phyloP scores from a whole-genome alignment of 2,113 vertebrate genomes.

The Chinchilla lanigera region DNA sequence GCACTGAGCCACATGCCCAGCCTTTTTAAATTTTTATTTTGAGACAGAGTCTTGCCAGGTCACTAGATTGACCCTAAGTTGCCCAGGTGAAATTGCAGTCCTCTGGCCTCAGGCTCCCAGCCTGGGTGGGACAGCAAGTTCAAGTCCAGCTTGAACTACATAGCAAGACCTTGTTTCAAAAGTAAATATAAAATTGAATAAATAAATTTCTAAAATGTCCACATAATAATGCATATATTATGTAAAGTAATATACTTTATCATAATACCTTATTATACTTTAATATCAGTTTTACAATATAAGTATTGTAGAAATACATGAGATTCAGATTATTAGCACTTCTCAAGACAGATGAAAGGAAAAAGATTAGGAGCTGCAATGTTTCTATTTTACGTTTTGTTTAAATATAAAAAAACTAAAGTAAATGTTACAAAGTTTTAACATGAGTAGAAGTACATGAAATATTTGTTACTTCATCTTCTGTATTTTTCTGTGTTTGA shows the following conservation, averaged over 20 bases:
- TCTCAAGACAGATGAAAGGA: neutral
- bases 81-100: neutral
- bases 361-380: neutral
- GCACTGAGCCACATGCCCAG: neutral
- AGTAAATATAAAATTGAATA: neutral
- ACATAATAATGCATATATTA: neutral
- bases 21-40: neutral
- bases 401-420: conserved; percentile 46
- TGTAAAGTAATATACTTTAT: neutral
- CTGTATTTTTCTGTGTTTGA: conserved; percentile 9
- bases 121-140: neutral
- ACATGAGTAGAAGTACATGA: neutral
- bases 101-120: neutral
- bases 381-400: neutral
- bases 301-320: neutral
- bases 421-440: conserved; percentile 37
- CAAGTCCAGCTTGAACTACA: neutral
- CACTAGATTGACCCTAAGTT: neutral
- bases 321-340: conserved; percentile 6
- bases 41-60: neutral
- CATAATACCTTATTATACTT: too few relatives aligned
- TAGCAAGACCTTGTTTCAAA: neutral
- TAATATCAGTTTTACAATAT: too few relatives aligned
- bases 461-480: conserved; percentile 16
- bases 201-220: neutral